Evolutionary conservation across 2,888 invertebrate species (phyloP), one percentile per base, ranked within the genome.

Genomic region (Drosophila melanosoma): DNA sequence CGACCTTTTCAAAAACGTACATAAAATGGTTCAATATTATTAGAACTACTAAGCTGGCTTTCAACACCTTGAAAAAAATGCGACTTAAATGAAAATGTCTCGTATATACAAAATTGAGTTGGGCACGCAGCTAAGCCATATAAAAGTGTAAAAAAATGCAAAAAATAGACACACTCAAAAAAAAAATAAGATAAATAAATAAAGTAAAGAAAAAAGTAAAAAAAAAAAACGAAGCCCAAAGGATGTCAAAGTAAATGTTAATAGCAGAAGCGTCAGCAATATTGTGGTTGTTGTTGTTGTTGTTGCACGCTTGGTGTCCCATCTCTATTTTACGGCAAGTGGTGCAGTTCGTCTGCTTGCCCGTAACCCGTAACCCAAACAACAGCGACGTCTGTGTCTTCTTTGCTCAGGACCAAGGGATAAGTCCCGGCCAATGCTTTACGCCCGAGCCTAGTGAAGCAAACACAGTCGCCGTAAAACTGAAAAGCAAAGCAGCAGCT

Each of bases 201-300:
- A 61, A 65, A 75, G 36, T 36, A 36, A 36, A 36, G 15, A 36
- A 36, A 36, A 36, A 15, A n/a, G 20, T n/a, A 26, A n/a, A 45
- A 56, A 38, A 51, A 64, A 35, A 54, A 42, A 59, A 11, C 29
- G 17, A 52, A 63, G 23, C 69, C 74, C 74, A 79, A 81, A 87
- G 72, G 81, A 87, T 86, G 86, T 86, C 88, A 86, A 86, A 86
- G 87, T 76, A 86, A 85, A 87, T 85, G 82, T 85, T 86, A 87
- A 86, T 87, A 87, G 85, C 83, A 78, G 85, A 79, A 82, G 66
- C 76, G 69, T 62, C 73, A 62, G 56, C 66, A 48, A 32, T 38
- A 57, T 23, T 67, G 29, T 33, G 60, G 59, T 56, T 58, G 23
- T 36, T 65, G 59, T 63, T 61, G 60, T 36, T 38, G 62, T 51